These are phyloP conservation scores for Phaedon cochleariae DNA, from an alignment of 2,888 invertebrate species.

Conservation along the genomic window DNA sequence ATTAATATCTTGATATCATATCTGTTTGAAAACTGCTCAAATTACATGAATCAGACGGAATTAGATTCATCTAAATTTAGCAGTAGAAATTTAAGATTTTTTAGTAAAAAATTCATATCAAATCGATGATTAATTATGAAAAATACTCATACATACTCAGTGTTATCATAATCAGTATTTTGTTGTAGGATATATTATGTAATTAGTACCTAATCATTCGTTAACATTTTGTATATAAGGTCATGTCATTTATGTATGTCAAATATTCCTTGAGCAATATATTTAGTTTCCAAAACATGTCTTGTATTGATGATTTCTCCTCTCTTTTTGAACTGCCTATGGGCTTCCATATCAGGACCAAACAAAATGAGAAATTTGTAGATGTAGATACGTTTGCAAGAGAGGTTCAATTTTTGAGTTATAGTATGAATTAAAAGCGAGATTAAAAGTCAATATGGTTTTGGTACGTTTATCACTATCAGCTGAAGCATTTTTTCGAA, in stretches of 20 bases:
- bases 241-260: conserved; percentile 49
- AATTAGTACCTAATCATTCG: conserved; percentile 33
- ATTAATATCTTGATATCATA: conserved; percentile 52
- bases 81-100: conserved; percentile 43
- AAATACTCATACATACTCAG: conserved; percentile 53
- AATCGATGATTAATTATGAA: conserved; percentile 59
- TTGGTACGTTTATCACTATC: too few relatives aligned
- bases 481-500: too few relatives aligned
- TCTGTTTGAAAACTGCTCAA: conserved; percentile 53
- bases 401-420: too few relatives aligned
- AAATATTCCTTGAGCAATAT: conserved; percentile 54
- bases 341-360: too few relatives aligned
- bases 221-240: conserved; percentile 52
- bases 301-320: conserved; percentile 2
- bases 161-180: conserved; percentile 50
- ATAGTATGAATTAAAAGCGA: too few relatives aligned
- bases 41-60: conserved; percentile 33
- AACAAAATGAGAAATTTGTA: too few relatives aligned
- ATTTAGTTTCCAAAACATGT: conserved; percentile 47
- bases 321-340: too few relatives aligned
- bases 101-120: conserved; percentile 62
- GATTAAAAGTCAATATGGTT: too few relatives aligned
- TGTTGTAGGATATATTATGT: conserved; percentile 41
- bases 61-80: conserved; percentile 26
- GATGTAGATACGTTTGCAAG: too few relatives aligned